Evolutionary conservation across 2,888 invertebrate species (phyloP).

Genomic region (Macropis europaea): DNA sequence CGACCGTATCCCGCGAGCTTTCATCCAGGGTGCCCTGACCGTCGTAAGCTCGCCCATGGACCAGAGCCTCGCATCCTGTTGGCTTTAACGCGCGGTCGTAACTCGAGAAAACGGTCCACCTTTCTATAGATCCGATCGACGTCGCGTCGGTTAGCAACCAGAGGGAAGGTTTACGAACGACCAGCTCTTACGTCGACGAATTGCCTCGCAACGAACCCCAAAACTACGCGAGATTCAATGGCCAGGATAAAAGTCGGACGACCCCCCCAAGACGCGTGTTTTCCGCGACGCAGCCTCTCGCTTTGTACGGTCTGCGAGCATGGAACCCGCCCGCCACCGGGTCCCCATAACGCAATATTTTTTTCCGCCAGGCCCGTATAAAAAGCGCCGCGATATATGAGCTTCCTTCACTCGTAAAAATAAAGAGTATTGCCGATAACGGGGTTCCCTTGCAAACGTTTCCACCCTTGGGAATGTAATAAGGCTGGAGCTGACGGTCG

Average conservation of each 20-base stretch:
- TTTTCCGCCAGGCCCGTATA: slow-evolving; percentile 55
- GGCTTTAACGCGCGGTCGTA: slow-evolving; percentile 51
- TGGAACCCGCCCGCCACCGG: neutral
- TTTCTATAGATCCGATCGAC: slow-evolving; percentile 35
- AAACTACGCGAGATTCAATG: slow-evolving; percentile 44
- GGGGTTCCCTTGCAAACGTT: slow-evolving; percentile 37
- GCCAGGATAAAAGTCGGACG: slow-evolving; percentile 46
- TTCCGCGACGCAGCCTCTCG: slow-evolving; percentile 38
- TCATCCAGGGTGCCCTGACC: slow-evolving; percentile 25
- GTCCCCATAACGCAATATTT: slow-evolving; percentile 39
- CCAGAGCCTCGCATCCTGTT: slow-evolving; percentile 12
- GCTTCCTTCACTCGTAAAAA: slow-evolving; percentile 63
- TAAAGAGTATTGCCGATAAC: slow-evolving; percentile 54
- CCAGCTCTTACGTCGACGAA: slow-evolving; percentile 28
- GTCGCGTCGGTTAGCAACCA: neutral
- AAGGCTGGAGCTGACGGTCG: slow-evolving; percentile 26
- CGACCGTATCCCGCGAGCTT: slow-evolving; percentile 41
- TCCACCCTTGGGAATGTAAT: slow-evolving; percentile 35
- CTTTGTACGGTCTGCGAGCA: slow-evolving; percentile 49
- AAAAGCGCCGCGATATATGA: slow-evolving; percentile 58
- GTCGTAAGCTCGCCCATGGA: slow-evolving; percentile 31
- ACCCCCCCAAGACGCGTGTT: slow-evolving; percentile 31
- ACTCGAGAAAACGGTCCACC: slow-evolving; percentile 34
- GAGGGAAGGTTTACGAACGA: slow-evolving; percentile 24
- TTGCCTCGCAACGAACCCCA: slow-evolving; percentile 24